These are phyloP conservation scores for Xylocampa areola DNA, from an alignment of 2,888 invertebrate species.

Conservation along the genomic window DNA sequence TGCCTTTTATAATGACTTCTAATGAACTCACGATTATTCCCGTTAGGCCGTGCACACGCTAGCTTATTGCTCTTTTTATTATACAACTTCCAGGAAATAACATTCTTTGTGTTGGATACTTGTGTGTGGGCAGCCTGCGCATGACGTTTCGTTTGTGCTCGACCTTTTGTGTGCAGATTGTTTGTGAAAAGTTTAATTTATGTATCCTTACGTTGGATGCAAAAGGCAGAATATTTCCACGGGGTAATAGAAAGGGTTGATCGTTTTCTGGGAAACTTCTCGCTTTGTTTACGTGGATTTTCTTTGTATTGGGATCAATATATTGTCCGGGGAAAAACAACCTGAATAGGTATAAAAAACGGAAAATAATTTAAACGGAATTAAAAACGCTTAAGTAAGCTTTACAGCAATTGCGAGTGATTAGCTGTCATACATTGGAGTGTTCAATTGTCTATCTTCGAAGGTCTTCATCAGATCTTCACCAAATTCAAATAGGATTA, in stretches of 20 bases:
- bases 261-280: slow-evolving; percentile 10
- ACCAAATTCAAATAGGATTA: too few species aligned
- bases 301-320: too few species aligned
- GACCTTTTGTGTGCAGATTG: slow-evolving; percentile 36
- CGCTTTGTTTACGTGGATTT: slow-evolving; percentile 5
- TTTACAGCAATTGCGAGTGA: too few species aligned
- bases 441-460: too few species aligned
- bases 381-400: too few species aligned
- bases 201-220: slow-evolving; percentile 21
- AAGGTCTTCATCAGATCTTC: too few species aligned
- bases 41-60: slow-evolving; percentile 45
- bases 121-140: slow-evolving; percentile 41
- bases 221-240: slow-evolving; percentile 8
- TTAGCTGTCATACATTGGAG: too few species aligned
- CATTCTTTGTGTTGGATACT: slow-evolving; percentile 47
- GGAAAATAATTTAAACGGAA: too few species aligned
- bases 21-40: slow-evolving; percentile 56
- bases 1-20: slow-evolving; percentile 50
- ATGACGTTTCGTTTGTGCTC: slow-evolving; percentile 35
- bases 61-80: slow-evolving; percentile 50
- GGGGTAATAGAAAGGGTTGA: slow-evolving; percentile 5
- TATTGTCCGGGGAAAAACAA: too few species aligned
- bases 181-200: slow-evolving; percentile 46
- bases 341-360: too few species aligned
- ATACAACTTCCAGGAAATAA: slow-evolving; percentile 47